phyloP scores from a whole-genome alignment of 2,113 vertebrate genomes.

The Tetraodon nigroviridis region DNA sequence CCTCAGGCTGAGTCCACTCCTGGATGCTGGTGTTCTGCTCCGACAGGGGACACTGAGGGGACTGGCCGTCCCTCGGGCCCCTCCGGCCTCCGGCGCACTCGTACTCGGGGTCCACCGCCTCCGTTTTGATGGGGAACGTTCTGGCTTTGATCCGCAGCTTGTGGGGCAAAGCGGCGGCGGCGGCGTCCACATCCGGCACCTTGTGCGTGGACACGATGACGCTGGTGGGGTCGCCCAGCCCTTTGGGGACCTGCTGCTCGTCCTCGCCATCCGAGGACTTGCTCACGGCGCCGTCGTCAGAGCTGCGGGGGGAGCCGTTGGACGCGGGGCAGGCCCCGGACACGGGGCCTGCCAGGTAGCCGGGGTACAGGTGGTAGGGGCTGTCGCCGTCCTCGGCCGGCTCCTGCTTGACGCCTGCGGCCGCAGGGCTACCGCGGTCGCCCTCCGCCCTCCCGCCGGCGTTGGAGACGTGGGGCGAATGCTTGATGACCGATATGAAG shows the following conservation, averaged over 20 bases:
- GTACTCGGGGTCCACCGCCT: conserved; percentile 84
- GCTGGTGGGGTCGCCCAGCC: conserved; percentile 80
- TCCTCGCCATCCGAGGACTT: conserved; percentile 94
- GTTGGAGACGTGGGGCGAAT: conserved; percentile 81
- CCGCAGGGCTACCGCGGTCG: too few relatives aligned
- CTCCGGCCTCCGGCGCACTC: conserved; percentile 78
- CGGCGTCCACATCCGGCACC: conserved; percentile 82
- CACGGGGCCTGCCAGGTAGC: conserved; percentile 76
- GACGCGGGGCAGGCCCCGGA: conserved; percentile 74
- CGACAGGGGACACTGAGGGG: conserved; percentile 81
- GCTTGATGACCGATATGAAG: conserved; percentile 95
- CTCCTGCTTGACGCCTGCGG: conserved; percentile 55
- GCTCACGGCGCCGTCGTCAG: conserved; percentile 83
- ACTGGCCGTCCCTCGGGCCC: conserved; percentile 72
- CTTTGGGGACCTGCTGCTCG: conserved; percentile 94
- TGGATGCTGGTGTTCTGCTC: conserved; percentile 87
- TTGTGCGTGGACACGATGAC: conserved; percentile 81
- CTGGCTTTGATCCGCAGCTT: conserved; percentile 93
- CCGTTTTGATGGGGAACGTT: conserved; percentile 89
- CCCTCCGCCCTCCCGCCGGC: conserved; percentile 79
- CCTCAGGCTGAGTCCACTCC: conserved; percentile 86
- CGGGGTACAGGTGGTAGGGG: conserved; percentile 80
- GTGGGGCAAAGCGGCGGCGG: conserved; percentile 88
- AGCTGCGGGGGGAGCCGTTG: conserved; percentile 87
- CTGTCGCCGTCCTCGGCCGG: conserved; percentile 79